Percentiles rank a stretch among this genome's conserved stretches.
phyloP scores from a whole-genome alignment of 2,113 vertebrate genomes.

The Silurus meridionalis region DNA sequence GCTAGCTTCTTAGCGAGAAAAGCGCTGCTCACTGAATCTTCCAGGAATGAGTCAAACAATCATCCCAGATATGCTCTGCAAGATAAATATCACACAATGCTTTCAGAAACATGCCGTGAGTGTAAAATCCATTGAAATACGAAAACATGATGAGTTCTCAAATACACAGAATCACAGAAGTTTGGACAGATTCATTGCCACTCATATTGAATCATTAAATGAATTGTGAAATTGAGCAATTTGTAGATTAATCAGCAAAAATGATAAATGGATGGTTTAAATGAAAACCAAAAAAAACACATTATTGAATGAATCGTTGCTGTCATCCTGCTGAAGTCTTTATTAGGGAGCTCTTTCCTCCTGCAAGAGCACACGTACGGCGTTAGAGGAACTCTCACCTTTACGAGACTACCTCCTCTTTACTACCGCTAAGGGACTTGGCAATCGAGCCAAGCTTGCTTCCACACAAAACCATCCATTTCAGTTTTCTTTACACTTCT shows the following conservation, averaged over 20 bases:
- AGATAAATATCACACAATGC: background rate
- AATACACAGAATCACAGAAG: background rate
- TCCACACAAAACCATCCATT: slow-evolving; percentile 28
- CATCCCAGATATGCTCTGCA: background rate
- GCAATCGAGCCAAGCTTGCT: slow-evolving; percentile 24
- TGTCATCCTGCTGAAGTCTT: slow-evolving; percentile 26
- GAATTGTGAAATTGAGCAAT: background rate
- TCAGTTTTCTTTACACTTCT: slow-evolving; percentile 19
- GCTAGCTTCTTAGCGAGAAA: slow-evolving; percentile 5
- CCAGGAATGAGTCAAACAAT: background rate
- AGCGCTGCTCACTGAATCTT: background rate
- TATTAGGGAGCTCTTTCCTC: slow-evolving; percentile 16
- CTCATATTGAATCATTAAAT: background rate
- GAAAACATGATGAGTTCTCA: background rate
- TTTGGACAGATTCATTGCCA: no score
- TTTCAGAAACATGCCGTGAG: background rate
- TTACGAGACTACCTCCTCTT: slow-evolving; percentile 28
- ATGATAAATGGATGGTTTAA: background rate
- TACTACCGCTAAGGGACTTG: slow-evolving; percentile 42
- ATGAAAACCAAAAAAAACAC: background rate
- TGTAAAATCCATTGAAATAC: background rate
- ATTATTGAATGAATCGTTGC: slow-evolving; percentile 25
- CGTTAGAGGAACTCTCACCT: slow-evolving; percentile 41
- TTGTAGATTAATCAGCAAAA: background rate
- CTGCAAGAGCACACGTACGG: slow-evolving; percentile 20